Evolutionary conservation across 2,113 vertebrate genomes (phyloP).

Genomic region (Machaerirhynchus nigripectus): DNA sequence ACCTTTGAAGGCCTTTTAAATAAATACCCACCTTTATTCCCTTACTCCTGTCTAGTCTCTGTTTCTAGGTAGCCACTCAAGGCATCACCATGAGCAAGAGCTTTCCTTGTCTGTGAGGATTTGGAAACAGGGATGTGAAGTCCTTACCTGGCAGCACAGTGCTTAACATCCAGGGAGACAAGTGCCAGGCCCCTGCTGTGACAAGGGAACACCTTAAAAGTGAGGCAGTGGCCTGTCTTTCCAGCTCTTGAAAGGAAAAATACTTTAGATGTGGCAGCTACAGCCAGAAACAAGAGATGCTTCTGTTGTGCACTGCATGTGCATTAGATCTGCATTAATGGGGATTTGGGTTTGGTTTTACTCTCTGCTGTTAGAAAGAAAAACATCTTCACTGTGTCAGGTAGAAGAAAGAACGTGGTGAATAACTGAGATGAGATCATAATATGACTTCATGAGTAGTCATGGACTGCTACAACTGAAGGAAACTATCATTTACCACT

Average conservation of each 20-base stretch:
- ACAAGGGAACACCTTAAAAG: background rate
- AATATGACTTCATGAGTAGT: conserved; percentile 23
- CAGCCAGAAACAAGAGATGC: background rate
- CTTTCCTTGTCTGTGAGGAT: background rate
- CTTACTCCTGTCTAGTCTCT: no score
- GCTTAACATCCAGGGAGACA: background rate
- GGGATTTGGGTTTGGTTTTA: background rate
- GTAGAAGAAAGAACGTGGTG: conserved; percentile 3
- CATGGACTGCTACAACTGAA: conserved; percentile 19
- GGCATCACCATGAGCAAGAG: background rate
- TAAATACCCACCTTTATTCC: no score
- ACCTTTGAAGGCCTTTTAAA: no score
- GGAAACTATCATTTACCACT: conserved; percentile 35
- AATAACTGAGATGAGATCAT: conserved; percentile 48
- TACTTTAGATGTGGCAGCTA: background rate
- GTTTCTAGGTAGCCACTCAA: no score
- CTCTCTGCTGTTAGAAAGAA: conserved; percentile 16
- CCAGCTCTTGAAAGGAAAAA: background rate
- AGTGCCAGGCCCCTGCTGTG: background rate
- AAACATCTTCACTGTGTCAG: background rate
- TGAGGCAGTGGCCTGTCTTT: background rate
- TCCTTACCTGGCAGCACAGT: background rate
- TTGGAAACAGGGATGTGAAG: background rate
- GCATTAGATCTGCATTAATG: background rate
- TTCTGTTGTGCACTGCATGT: background rate